phyloP scores from a whole-genome alignment of 2,797 vertebrate genomes.

The Thalassophryne amazonica region DNA sequence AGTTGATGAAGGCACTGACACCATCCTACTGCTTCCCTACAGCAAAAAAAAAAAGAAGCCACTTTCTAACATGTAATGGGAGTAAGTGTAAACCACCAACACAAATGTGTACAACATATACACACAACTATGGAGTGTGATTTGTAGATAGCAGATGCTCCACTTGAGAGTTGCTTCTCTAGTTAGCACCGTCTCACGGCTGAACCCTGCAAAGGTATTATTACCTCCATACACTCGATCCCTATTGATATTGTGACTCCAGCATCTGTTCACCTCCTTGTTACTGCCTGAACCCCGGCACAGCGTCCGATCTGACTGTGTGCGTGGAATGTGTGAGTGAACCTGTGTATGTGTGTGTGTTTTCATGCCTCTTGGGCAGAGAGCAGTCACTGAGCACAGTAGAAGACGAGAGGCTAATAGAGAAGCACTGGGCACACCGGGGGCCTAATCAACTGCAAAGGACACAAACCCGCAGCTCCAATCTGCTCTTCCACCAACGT shows the following conservation, averaged over 20 bases:
- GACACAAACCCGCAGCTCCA: constrained; percentile 49
- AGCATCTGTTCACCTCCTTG: constrained; percentile 71
- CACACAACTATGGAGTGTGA: constrained; percentile 48
- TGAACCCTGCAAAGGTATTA: constrained; percentile 68
- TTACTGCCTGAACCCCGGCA: constrained; percentile 61
- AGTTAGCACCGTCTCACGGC: constrained; percentile 65
- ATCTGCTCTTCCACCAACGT: constrained; percentile 41
- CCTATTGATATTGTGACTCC: constrained; percentile 76
- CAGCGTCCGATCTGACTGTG: constrained; percentile 54
- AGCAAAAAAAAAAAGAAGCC: constrained; percentile 36
- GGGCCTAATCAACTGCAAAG: constrained; percentile 71
- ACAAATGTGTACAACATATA: constrained; percentile 7
- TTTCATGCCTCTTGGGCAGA: constrained; percentile 53
- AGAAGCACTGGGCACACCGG: constrained; percentile 68
- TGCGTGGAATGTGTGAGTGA: constrained; percentile 29
- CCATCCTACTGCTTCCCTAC: constrained; percentile 34
- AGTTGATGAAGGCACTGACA: constrained; percentile 58
- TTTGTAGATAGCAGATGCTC: constrained; percentile 73
- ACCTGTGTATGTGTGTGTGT: constrained; percentile 9
- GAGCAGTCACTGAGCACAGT: constrained; percentile 51
- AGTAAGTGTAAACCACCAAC: constrained; percentile 34
- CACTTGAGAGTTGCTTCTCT: constrained; percentile 71
- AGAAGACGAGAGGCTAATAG: constrained; percentile 61
- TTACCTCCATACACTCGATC: constrained; percentile 63
- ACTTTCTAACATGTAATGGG: constrained; percentile 46